Percentiles rank a stretch among this genome's conserved stretches.
Evolutionary conservation across 2,888 invertebrate species (phyloP).

Genomic region (Amaurobius ferox): DNA sequence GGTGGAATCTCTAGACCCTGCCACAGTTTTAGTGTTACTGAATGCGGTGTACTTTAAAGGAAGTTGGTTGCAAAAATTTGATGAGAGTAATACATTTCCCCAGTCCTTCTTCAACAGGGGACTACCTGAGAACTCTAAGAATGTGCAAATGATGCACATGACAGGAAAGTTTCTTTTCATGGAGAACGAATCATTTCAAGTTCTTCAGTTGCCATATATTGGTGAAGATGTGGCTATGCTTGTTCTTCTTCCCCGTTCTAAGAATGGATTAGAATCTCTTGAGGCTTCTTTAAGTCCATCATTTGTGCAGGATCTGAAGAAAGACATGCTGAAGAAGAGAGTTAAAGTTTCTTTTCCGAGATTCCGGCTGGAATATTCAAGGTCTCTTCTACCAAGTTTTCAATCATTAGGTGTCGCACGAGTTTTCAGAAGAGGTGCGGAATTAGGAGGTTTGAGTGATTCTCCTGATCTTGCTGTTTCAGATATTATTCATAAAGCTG

Average conservation of each 20-base stretch:
- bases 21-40: conserved; percentile 77
- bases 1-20: conserved; percentile 22
- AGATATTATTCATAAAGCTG: conserved; percentile 36
- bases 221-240: conserved; percentile 37
- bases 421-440: background rate
- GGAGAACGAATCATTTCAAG: conserved; percentile 17
- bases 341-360: conserved; percentile 34
- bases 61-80: conserved; percentile 77
- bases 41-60: conserved; percentile 79
- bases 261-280: background rate
- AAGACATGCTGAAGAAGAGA: background rate
- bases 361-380: conserved; percentile 40
- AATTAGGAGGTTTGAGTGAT: background rate
- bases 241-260: conserved; percentile 21
- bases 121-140: conserved; percentile 19
- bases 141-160: conserved; percentile 77
- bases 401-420: conserved; percentile 8
- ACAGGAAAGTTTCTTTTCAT: conserved; percentile 74
- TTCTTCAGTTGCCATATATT: conserved; percentile 61
- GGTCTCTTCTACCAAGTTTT: conserved; percentile 23
- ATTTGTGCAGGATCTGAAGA: conserved; percentile 20
- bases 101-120: conserved; percentile 37
- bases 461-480: conserved; percentile 10
- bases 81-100: conserved; percentile 75
- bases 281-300: background rate